Base-by-base conservation (phyloP, 2,113 vertebrate species). In the Vidua macroura region DNA sequence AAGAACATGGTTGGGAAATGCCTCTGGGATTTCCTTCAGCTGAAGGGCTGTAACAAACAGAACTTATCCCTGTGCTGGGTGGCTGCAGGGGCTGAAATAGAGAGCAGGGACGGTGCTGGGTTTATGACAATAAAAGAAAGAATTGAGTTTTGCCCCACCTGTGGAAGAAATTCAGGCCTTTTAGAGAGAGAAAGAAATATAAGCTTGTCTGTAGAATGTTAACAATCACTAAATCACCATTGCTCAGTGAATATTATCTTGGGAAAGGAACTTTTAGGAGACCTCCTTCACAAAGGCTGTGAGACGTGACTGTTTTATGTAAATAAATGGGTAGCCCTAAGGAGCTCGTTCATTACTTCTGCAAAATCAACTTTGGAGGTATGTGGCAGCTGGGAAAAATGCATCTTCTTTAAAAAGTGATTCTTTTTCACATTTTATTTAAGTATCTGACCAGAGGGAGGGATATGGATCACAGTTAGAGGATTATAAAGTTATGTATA, bases 321-420 rank as follows among this genome's bases (percentile, higher is more conserved):
- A 70, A 96, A 87, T 78, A 94, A 93, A 77, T 66, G 63, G 60
- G 6, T 72, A 74, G 81, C 82, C 75, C 88, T 79, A 21, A 95
- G 87, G 87, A 92, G n/a, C 79, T 72, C 2, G 0, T 83, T 91
- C 58, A 35, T 88, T 88, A 85, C 55, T 85, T 39, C 67, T 77
- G 63, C 67, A 35, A 87, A 93, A 73, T 59, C 37, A 73, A 19
- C 85, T 92, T 88, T 52, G 37, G 69, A 86, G 79, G 53, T 79
- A 69, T 80, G 27, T 80, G 70, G 55, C 73, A 86, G 51, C 70
- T 94, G 75, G 49, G 85, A 90, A 69, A 79, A 82, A 91, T 76
- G 49, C 39, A 56, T 82, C 55, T 83, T 90, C 66, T 84, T 89
- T 49, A 67, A 77, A 46, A 84, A 81, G 19, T 68, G 48, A 82